Percentiles rank a stretch among this genome's conserved stretches.
Conservation (phyloP, 92 coral and sea anemone species). For the Parazoanthus atlanticus region DNA sequence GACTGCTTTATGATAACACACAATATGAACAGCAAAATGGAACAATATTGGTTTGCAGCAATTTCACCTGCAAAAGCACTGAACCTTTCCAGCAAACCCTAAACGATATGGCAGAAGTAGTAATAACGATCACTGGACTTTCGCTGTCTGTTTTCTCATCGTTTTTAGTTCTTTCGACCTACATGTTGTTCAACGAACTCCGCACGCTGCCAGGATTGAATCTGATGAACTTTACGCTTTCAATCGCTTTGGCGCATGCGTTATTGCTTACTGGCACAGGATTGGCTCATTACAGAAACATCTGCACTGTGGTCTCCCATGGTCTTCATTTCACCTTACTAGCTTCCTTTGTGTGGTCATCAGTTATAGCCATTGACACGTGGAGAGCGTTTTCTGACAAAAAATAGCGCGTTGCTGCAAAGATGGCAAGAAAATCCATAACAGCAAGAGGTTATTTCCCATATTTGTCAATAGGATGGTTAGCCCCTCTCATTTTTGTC, state of each 20-base stretch:
- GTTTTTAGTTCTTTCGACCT: conserved; percentile 39
- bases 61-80: not conserved
- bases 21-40: not conserved
- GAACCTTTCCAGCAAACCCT: not conserved
- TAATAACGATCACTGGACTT: conserved; percentile 15
- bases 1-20: not conserved
- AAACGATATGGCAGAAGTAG: not conserved
- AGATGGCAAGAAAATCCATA: not conserved
- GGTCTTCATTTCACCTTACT: conserved; percentile 36
- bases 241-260: conserved; percentile 19
- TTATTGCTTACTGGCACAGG: conserved; percentile 5
- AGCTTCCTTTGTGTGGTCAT: conserved; percentile 41
- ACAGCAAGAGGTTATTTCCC: not conserved
- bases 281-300: not conserved
- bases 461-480: conserved; percentile 55
- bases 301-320: conserved; percentile 31
- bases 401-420: not conserved
- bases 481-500: conserved; percentile 63
- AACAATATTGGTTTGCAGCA: not conserved
- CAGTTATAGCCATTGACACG: conserved; percentile 51
- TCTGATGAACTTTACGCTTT: conserved; percentile 45
- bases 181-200: conserved; percentile 38
- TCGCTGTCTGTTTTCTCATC: conserved; percentile 36
- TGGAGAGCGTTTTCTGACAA: conserved; percentile 34
- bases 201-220: conserved; percentile 52